Conservation (phyloP, 2,113 vertebrate genomes). For the Daphoenositta chrysoptera region DNA sequence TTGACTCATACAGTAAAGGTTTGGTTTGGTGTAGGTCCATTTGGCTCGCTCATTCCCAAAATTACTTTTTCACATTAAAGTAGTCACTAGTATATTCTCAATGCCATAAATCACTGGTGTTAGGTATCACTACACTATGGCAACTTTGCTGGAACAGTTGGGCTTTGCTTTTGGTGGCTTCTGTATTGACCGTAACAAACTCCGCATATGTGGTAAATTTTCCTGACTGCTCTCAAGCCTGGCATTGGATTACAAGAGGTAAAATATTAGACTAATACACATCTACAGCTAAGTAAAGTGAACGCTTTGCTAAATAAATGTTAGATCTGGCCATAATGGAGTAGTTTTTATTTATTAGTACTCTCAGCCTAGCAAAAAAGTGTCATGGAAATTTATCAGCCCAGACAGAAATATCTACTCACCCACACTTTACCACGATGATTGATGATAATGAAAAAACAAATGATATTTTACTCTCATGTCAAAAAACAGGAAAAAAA, state of each 20-base stretch:
- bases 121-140: slow-evolving; percentile 34
- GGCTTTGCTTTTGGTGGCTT: slow-evolving; percentile 46
- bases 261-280: slow-evolving; percentile 57
- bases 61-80: slow-evolving; percentile 72
- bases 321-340: slow-evolving; percentile 57
- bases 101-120: slow-evolving; percentile 56
- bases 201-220: slow-evolving; percentile 11
- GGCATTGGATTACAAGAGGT: slow-evolving; percentile 27
- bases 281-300: slow-evolving; percentile 48
- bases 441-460: slow-evolving; percentile 63
- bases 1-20: slow-evolving; percentile 70
- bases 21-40: slow-evolving; percentile 75
- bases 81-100: slow-evolving; percentile 56
- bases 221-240: slow-evolving; percentile 5
- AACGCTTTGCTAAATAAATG: slow-evolving; percentile 38
- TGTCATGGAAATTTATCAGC: slow-evolving; percentile 60
- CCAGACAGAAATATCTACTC: slow-evolving; percentile 45
- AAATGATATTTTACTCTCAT: slow-evolving; percentile 36
- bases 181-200: slow-evolving; percentile 28
- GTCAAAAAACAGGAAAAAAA: neutral
- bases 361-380: slow-evolving; percentile 52
- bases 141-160: slow-evolving; percentile 45
- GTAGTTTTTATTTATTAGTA: slow-evolving; percentile 67
- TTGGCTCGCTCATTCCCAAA: slow-evolving; percentile 62
- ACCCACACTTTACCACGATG: neutral